Evolutionary conservation across 2,888 invertebrate species (phyloP).

Genomic region (Agrilus biguttatus): DNA sequence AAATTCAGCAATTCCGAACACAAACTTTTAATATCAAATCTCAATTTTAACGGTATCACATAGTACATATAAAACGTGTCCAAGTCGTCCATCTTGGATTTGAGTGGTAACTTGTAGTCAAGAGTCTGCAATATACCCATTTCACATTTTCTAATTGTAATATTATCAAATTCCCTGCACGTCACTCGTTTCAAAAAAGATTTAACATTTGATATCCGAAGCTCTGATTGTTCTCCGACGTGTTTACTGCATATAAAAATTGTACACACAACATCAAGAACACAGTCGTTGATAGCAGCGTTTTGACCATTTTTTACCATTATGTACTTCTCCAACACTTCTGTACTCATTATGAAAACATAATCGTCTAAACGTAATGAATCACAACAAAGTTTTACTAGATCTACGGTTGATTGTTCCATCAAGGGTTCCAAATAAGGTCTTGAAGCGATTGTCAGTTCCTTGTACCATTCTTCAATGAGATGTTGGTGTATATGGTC

Average conservation of each 20-base stretch:
- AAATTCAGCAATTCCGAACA: conserved; percentile 19
- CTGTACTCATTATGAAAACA: conserved; percentile 22
- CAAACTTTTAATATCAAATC: conserved; percentile 15
- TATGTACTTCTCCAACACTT: conserved; percentile 21
- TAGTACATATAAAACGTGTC: conserved; percentile 20
- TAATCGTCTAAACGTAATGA: conserved; percentile 19
- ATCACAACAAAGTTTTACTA: conserved; percentile 20
- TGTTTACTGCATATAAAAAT: conserved; percentile 21
- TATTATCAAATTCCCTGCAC: conserved; percentile 11
- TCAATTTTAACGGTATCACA: conserved; percentile 16
- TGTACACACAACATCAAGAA: conserved; percentile 14
- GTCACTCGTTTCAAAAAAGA: conserved; percentile 15
- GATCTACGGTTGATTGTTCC: conserved; percentile 14
- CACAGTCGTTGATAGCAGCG: conserved; percentile 16
- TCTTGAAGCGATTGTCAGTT: no score
- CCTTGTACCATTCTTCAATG: no score
- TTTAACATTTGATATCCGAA: conserved; percentile 13
- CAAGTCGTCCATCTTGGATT: conserved; percentile 21
- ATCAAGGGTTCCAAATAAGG: conserved; percentile 16
- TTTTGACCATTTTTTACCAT: conserved; percentile 11
- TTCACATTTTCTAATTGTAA: conserved; percentile 15
- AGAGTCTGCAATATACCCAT: conserved; percentile 18
- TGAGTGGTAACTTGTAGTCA: conserved; percentile 17
- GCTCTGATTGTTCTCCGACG: conserved; percentile 17
- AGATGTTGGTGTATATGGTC: no score